A percentile compares a stretch with the other conserved stretches of the same genome.
Conservation (phyloP, 2,113 vertebrate genomes). For the Elephas maximus region DNA sequence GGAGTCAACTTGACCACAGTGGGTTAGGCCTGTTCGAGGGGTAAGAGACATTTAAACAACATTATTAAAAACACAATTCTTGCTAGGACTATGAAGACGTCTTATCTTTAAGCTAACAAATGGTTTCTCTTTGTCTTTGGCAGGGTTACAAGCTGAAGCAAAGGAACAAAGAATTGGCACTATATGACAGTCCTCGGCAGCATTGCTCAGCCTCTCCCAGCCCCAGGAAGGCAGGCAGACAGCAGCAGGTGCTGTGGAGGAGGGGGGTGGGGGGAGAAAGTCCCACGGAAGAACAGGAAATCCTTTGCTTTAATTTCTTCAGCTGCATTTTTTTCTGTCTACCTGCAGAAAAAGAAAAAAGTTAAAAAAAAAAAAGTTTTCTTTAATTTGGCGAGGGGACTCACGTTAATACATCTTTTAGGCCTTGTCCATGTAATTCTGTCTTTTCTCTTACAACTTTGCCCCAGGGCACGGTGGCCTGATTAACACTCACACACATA, state of each 20-base stretch:
- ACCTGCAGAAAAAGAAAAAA: constrained; percentile 66
- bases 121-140: constrained; percentile 60
- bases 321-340: constrained; percentile 84
- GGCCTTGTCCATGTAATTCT: constrained; percentile 75
- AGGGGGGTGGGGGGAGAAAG: constrained; percentile 79
- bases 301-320: constrained; percentile 87
- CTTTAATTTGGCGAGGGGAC: constrained; percentile 68
- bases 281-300: constrained; percentile 36
- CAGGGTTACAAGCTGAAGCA: constrained; percentile 79
- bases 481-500: background rate
- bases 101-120: constrained; percentile 61
- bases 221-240: constrained; percentile 71
- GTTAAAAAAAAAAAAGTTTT: constrained; percentile 6
- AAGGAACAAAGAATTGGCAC: constrained; percentile 80
- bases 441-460: constrained; percentile 74
- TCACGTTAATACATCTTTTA: constrained; percentile 69
- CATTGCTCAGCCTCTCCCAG: constrained; percentile 79
- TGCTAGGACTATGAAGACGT: constrained; percentile 3
- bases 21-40: background rate
- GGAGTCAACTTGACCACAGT: too few species aligned
- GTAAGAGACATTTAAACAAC: background rate
- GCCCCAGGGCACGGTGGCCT: constrained; percentile 64
- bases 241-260: constrained; percentile 63
- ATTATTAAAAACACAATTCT: constrained; percentile 34
- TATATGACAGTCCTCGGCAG: constrained; percentile 74